Percentiles rank a stretch among this genome's conserved stretches.
phyloP scores from a whole-genome alignment of 2,113 vertebrate species.

The Albula goreensis region DNA sequence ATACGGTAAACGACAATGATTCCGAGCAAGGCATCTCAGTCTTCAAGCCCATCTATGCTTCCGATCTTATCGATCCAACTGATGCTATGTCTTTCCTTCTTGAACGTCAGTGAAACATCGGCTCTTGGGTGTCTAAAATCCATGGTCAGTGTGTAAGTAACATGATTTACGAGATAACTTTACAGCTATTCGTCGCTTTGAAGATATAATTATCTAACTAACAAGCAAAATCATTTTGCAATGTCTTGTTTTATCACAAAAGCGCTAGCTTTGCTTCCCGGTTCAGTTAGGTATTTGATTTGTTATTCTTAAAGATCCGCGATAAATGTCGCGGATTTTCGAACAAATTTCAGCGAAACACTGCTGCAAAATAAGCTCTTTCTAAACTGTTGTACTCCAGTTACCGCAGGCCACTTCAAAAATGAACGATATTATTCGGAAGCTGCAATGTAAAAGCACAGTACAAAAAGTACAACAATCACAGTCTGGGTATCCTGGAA shows the following conservation, averaged over 20 bases:
- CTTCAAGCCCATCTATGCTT: neutral
- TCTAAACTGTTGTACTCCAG: neutral
- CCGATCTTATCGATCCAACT: neutral
- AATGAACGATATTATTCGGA: neutral
- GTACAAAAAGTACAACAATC: conserved; percentile 13
- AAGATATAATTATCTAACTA: neutral
- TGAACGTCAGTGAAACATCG: neutral
- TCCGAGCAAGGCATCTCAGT: conserved; percentile 14
- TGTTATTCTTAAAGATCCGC: neutral
- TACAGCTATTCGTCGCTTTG: neutral
- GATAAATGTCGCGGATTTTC: neutral
- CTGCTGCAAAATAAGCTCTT: neutral
- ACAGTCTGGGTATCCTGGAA: neutral
- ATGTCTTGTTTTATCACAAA: neutral
- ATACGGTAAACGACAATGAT: neutral
- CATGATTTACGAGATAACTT: conserved; percentile 1
- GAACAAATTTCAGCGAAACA: neutral
- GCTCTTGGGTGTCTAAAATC: conserved; percentile 7
- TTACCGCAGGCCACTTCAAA: conserved; percentile 1
- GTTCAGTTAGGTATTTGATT: neutral
- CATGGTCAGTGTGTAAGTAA: neutral
- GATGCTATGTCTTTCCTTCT: neutral
- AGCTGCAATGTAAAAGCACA: neutral
- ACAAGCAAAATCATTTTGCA: conserved; percentile 1
- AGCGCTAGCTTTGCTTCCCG: neutral